Base-by-base conservation (phyloP, 2,888 invertebrate species). In the Scotopteryx bipunctaria region DNA sequence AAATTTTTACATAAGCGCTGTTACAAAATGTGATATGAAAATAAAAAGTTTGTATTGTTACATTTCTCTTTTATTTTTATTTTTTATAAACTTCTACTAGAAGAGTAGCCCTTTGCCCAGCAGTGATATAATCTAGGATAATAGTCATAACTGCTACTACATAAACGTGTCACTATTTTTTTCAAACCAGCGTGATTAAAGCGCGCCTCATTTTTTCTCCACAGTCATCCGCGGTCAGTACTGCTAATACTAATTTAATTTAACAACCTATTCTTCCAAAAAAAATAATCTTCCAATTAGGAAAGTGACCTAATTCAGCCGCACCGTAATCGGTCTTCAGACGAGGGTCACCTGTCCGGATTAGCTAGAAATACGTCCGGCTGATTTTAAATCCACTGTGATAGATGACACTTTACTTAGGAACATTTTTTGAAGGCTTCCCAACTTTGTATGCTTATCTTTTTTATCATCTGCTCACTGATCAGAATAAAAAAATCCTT, bases 1-100 rank as follows among this genome's bases (percentile, higher is more conserved):
- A 69, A 71, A 64, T 70, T 76, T 67, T 64, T 66, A 61, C 57
- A 41, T 60, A 60, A 64, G 58, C 57, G 59, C 56, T 62, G 62
- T 63, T 66, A 56, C 45, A 57, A 69, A 66, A 62, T 56, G 37
- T 55, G 60, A 57, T 58, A 50, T 59, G 51, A 54, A 62, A 57
- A 57, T 54, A 51, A 57, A 36, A 32, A 27, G 11, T 11, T 11
- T 27, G 4, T 11, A 11, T 5, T 27, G 4, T 9, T 19, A 19
- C 19, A 19, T 19, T 1, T 19, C 4, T 25, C 9, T 25, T 0
- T 9, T 25, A 25, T 2, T 25, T 9, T 3, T 11, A 27, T 32
- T 27, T 29, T 6, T 29, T 15, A 13, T 25, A 17, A 16, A 32
- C 14, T 8, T 14, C 8, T 14, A 6, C 8, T n/a, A n/a, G n/a